A percentile compares a stretch with the other conserved stretches of the same genome.
Evolutionary conservation across 2,797 vertebrate species (phyloP).

Genomic region (Halcyon badia): DNA sequence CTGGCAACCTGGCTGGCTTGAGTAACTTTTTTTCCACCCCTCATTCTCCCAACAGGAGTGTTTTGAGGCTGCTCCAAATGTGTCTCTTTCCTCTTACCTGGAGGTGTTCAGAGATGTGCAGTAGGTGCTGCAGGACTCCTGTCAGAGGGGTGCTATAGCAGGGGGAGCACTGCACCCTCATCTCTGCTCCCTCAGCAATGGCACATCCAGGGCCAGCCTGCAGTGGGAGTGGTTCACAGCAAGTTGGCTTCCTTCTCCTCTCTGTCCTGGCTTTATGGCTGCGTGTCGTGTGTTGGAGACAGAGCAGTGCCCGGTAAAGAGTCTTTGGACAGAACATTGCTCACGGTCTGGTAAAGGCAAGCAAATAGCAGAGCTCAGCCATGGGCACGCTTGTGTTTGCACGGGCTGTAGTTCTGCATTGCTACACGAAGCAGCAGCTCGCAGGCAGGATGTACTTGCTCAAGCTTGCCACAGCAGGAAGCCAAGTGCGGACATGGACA

Average conservation of each 20-base stretch:
- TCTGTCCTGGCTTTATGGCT: background rate
- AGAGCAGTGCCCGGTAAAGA: background rate
- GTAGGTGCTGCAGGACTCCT: background rate
- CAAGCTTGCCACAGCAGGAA: background rate
- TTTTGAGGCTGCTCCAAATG: background rate
- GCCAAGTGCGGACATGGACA: background rate
- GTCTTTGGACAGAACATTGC: background rate
- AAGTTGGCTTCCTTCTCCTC: background rate
- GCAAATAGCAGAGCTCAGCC: fast-evolving
- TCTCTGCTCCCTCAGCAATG: background rate
- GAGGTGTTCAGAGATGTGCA: background rate
- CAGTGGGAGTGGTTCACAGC: background rate
- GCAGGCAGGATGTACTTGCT: background rate
- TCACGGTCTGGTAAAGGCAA: background rate
- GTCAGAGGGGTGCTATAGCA: background rate
- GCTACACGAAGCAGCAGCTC: background rate
- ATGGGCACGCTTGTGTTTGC: background rate
- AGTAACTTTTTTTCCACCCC: background rate
- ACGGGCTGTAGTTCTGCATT: background rate
- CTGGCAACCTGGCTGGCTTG: background rate
- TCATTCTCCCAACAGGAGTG: background rate
- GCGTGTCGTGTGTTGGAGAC: background rate
- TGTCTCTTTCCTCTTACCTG: background rate
- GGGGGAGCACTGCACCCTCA: background rate
- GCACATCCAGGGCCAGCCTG: background rate